Conservation (phyloP, 2,113 vertebrate genomes). For the Rhombomys opimus region DNA sequence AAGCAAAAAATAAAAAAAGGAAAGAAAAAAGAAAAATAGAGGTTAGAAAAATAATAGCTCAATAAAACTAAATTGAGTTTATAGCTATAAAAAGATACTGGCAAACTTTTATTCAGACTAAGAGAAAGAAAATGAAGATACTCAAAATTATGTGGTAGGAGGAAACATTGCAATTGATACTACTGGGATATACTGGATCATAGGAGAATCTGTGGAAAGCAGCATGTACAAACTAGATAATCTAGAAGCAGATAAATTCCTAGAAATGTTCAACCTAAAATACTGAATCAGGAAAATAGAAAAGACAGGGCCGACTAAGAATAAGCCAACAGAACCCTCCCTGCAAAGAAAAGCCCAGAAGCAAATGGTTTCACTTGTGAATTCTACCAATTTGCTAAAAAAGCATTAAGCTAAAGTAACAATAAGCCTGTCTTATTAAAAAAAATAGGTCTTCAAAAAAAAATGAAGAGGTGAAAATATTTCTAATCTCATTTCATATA, state of each 20-base stretch:
- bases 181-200: no score
- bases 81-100: no score
- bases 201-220: background rate
- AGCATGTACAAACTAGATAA: background rate
- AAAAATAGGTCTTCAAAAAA: background rate
- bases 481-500: background rate
- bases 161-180: background rate
- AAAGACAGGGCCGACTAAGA: background rate
- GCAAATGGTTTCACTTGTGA: background rate
- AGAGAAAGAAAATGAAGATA: background rate
- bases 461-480: background rate
- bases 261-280: background rate
- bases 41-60: background rate
- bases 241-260: background rate
- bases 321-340: background rate
- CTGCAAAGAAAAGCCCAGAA: background rate
- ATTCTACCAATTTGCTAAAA: background rate
- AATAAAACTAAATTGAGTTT: background rate
- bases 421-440: background rate
- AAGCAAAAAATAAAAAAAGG: background rate
- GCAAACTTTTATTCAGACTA: background rate
- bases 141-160: background rate
- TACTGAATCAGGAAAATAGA: background rate
- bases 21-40: background rate
- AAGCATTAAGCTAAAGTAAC: background rate